Evolutionary conservation across 2,113 vertebrate species (phyloP).

Genomic region (Hyaena hyaena): DNA sequence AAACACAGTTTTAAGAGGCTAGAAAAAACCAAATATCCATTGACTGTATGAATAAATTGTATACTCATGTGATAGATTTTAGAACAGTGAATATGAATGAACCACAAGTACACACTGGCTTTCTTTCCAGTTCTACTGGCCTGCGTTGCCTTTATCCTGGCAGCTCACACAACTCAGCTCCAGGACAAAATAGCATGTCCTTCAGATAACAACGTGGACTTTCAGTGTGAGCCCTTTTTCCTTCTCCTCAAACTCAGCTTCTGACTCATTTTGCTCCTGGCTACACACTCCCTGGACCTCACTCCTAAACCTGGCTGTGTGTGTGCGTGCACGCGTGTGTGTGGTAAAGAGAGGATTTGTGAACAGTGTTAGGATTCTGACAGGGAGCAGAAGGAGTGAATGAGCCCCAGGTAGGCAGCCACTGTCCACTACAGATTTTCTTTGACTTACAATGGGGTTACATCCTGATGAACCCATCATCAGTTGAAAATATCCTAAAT

Average conservation of each 20-base stretch:
- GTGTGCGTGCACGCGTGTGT: background rate
- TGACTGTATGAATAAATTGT: background rate
- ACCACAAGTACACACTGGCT: background rate
- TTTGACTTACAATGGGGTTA: background rate
- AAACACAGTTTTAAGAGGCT: background rate
- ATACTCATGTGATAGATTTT: background rate
- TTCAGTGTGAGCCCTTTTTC: background rate
- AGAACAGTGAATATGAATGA: background rate
- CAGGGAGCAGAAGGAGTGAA: background rate
- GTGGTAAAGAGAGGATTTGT: background rate
- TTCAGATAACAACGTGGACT: background rate
- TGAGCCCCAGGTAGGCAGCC: background rate
- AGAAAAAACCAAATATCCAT: background rate
- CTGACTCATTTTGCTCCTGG: constrained; percentile 12
- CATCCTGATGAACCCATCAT: background rate
- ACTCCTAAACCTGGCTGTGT: background rate
- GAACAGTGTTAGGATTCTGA: background rate
- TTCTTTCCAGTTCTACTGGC: background rate
- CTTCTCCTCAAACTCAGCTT: background rate
- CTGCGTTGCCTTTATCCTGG: background rate
- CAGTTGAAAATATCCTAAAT: background rate
- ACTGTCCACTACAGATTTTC: background rate
- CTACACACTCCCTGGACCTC: background rate
- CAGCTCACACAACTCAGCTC: background rate
- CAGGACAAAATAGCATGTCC: background rate